Evolutionary conservation across 2,797 vertebrate genomes (phyloP).

Genomic region (Enteromius radiatus): DNA sequence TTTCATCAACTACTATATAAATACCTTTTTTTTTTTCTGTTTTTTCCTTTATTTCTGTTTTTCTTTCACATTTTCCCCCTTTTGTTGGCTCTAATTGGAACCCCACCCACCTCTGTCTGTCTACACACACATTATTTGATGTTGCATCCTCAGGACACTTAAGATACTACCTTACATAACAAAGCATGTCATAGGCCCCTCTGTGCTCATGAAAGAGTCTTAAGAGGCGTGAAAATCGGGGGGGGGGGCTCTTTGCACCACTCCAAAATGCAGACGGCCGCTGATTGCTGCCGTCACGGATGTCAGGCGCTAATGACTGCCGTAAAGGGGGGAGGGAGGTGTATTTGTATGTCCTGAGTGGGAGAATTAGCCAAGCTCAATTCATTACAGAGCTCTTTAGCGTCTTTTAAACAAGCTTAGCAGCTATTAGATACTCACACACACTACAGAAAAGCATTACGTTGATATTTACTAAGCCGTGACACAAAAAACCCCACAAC

Average conservation of each 20-base stretch:
- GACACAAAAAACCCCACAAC: not conserved
- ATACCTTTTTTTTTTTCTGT: not conserved
- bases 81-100: slow-evolving; percentile 76
- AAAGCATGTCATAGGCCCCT: slow-evolving; percentile 33
- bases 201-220: slow-evolving; percentile 72
- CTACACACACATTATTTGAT: slow-evolving; percentile 55
- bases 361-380: slow-evolving; percentile 61
- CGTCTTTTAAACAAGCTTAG: slow-evolving; percentile 44
- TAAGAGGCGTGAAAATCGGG: slow-evolving; percentile 73
- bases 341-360: slow-evolving; percentile 37
- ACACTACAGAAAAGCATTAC: not conserved
- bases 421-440: not conserved
- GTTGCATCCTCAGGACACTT: slow-evolving; percentile 28
- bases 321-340: slow-evolving; percentile 61
- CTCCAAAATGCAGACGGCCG: slow-evolving; percentile 68
- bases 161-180: slow-evolving; percentile 36
- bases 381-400: slow-evolving; percentile 62
- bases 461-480: no score
- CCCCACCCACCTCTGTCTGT: slow-evolving; percentile 71
- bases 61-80: slow-evolving; percentile 74
- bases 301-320: slow-evolving; percentile 78
- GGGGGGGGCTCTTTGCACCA: slow-evolving; percentile 67
- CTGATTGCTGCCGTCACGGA: slow-evolving; percentile 64
- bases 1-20: not conserved
- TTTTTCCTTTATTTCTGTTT: no score